A percentile compares a stretch with the other conserved stretches of the same genome.
These are phyloP conservation scores for Brachionichthys hirsutus DNA, from an alignment of 2,113 vertebrate genomes.

Conservation along the genomic window DNA sequence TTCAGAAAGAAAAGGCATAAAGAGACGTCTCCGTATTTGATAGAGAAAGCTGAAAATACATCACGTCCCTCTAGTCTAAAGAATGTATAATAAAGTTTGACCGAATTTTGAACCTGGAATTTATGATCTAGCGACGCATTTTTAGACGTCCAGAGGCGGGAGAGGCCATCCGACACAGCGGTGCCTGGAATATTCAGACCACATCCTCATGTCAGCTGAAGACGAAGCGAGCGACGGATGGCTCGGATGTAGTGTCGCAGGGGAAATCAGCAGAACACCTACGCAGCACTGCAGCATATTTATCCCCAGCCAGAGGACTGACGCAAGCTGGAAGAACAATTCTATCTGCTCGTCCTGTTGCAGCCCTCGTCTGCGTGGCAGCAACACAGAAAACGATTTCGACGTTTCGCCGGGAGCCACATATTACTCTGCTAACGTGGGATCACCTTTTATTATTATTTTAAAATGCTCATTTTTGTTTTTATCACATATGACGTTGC, in stretches of 20 bases:
- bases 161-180: constrained; percentile 13
- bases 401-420: too few species aligned
- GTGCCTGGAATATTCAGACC: constrained; percentile 33
- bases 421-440: too few species aligned
- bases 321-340: background rate
- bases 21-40: constrained; percentile 24
- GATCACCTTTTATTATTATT: too few species aligned
- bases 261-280: constrained; percentile 61
- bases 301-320: constrained; percentile 32
- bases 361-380: too few species aligned
- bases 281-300: constrained; percentile 47
- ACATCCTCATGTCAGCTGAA: constrained; percentile 24
- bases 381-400: too few species aligned
- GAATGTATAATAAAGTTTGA: constrained; percentile 10
- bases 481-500: too few species aligned
- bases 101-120: constrained; percentile 46
- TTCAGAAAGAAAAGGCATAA: too few species aligned
- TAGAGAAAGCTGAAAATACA: constrained; percentile 21
- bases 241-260: constrained; percentile 53
- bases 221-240: constrained; percentile 57
- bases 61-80: constrained; percentile 12
- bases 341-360: background rate
- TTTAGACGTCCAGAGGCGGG: constrained; percentile 7
- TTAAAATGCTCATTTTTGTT: too few species aligned
- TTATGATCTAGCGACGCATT: constrained; percentile 27